These are phyloP conservation scores for Orthonevra nobilis DNA, from an alignment of 2,888 invertebrate genomes.

Conservation along the genomic window DNA sequence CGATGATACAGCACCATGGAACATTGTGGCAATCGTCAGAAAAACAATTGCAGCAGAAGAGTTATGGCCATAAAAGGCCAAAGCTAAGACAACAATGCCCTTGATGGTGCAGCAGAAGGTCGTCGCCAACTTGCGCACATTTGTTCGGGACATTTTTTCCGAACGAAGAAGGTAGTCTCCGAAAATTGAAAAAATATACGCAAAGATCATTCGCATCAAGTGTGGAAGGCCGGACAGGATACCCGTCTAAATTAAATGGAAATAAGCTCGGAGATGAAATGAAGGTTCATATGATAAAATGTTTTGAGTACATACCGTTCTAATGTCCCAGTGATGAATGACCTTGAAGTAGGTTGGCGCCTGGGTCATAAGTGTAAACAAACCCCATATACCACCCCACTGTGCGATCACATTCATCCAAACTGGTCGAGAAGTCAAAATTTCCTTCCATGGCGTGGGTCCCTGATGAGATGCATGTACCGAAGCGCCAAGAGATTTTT, in stretches of 20 bases:
- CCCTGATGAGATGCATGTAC: constrained; percentile 73
- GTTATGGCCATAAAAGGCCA: constrained; percentile 85
- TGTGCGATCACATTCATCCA: constrained; percentile 85
- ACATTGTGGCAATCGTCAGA: constrained; percentile 83
- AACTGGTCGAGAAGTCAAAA: constrained; percentile 83
- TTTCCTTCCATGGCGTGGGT: constrained; percentile 83
- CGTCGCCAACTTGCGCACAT: constrained; percentile 84
- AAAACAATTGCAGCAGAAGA: constrained; percentile 82
- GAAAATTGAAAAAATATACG: constrained; percentile 82
- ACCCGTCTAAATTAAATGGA: constrained; percentile 79
- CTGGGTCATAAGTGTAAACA: constrained; percentile 86
- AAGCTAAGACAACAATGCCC: constrained; percentile 83
- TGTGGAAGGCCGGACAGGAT: constrained; percentile 85
- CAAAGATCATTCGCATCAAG: constrained; percentile 83
- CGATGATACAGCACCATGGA: constrained; percentile 85
- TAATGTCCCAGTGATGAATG: constrained; percentile 86
- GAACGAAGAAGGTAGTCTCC: constrained; percentile 83
- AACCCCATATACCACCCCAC: constrained; percentile 86
- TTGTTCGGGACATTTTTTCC: constrained; percentile 82
- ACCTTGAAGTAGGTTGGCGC: constrained; percentile 86
- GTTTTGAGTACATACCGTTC: constrained; percentile 81
- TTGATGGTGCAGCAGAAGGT: constrained; percentile 83
- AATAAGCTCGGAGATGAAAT: background rate
- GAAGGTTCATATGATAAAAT: background rate
- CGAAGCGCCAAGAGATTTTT: constrained; percentile 81